Conservation (phyloP, 2,888 invertebrate genomes). For the Netelia virgata region DNA sequence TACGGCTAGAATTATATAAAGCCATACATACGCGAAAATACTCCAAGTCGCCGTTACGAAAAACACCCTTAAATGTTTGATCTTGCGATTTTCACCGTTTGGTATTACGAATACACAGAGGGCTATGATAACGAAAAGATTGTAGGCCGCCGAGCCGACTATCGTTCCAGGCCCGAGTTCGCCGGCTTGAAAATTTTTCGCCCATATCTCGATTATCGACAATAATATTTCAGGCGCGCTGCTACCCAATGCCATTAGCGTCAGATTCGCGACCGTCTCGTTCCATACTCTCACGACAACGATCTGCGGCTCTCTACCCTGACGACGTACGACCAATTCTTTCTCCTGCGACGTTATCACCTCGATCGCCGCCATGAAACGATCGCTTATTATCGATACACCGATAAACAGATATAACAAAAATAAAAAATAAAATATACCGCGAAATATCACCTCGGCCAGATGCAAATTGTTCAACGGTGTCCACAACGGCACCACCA, state of each 20-base stretch:
- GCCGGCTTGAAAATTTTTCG: conserved; percentile 97
- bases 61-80: conserved; percentile 98
- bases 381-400: conserved; percentile 99
- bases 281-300: conserved; percentile 99
- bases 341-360: conserved; percentile 99
- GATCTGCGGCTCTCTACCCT: conserved; percentile 94
- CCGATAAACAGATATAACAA: conserved; percentile 99
- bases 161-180: conserved; percentile 99
- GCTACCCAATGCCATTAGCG: conserved; percentile 99
- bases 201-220: conserved; percentile 99
- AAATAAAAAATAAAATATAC: conserved; percentile 94
- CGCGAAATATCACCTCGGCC: conserved; percentile 93
- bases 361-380: conserved; percentile 99
- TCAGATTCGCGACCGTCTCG: conserved; percentile 99
- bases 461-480: conserved; percentile 92
- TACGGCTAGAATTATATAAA: conserved; percentile 96
- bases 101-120: conserved; percentile 97
- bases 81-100: conserved; percentile 95
- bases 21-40: conserved; percentile 99
- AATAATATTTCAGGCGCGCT: conserved; percentile 99
- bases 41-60: conserved; percentile 99
- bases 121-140: conserved; percentile 98
- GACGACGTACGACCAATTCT: conserved; percentile 95
- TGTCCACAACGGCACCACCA: conserved; percentile 95
- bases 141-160: conserved; percentile 99